Percentiles rank a stretch among this genome's conserved stretches.
Conservation (phyloP, 2,888 invertebrate species). For the Hirtodrosophila trivittata region DNA sequence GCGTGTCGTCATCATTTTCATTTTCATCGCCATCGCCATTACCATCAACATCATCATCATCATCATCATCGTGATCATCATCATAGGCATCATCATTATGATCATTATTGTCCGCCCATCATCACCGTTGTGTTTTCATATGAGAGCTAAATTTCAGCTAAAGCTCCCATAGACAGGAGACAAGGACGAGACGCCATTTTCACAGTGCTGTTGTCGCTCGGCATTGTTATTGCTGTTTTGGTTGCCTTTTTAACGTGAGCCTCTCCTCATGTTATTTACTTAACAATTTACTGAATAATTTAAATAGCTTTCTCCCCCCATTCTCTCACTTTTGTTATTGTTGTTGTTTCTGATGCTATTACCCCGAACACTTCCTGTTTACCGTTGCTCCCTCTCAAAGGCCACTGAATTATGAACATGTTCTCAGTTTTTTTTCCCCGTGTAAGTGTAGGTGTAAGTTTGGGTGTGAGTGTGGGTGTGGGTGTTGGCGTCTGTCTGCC, state of each 20-base stretch:
- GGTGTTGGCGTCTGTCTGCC: background rate
- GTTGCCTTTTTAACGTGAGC: constrained; percentile 65
- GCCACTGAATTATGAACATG: constrained; percentile 62
- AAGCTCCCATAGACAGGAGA: constrained; percentile 30
- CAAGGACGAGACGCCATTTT: constrained; percentile 32
- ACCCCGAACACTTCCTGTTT: constrained; percentile 52
- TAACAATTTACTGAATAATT: constrained; percentile 80
- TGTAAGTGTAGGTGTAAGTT: constrained; percentile 16
- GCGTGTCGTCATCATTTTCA: constrained; percentile 53
- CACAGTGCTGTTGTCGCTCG: constrained; percentile 23
- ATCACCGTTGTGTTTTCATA: constrained; percentile 37
- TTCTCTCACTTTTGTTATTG: background rate
- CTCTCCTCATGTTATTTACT: constrained; percentile 74
- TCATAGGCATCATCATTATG: constrained; percentile 26
- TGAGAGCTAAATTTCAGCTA: constrained; percentile 38
- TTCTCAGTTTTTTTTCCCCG: constrained; percentile 22
- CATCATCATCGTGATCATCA: constrained; percentile 17
- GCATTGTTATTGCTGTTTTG: constrained; percentile 42
- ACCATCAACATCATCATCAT: constrained; percentile 36
- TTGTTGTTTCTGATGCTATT: constrained; percentile 29
- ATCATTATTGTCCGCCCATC: constrained; percentile 39
- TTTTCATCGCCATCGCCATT: constrained; percentile 32
- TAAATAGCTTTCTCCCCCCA: constrained; percentile 47
- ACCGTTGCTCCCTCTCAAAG: constrained; percentile 26
- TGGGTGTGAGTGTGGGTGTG: constrained; percentile 10